Conservation (phyloP, 2,797 vertebrate genomes). For the Centropyge bicolor region DNA sequence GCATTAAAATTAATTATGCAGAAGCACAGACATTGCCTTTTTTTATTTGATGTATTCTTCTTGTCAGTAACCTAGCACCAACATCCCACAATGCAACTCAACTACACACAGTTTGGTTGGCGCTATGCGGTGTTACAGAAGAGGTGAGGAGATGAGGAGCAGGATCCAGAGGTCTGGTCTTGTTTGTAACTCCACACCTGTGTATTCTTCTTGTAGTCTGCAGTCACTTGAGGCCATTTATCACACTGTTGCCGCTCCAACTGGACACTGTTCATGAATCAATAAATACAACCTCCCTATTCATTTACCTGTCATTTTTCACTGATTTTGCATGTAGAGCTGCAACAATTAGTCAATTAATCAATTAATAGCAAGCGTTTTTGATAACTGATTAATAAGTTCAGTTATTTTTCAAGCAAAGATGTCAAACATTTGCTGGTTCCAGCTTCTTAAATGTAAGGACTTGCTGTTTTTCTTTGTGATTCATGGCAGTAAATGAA, state of each 20-base stretch:
- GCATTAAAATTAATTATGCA: neutral
- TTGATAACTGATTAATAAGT: too few species aligned
- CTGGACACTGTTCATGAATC: neutral
- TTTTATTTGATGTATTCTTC: neutral
- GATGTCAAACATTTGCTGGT: too few species aligned
- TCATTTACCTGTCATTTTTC: neutral
- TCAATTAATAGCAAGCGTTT: too few species aligned
- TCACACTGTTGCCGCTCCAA: neutral
- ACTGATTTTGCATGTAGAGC: neutral
- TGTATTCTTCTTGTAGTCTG: neutral
- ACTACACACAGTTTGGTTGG: neutral
- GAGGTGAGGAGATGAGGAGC: neutral
- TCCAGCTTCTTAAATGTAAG: too few species aligned
- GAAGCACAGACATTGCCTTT: neutral
- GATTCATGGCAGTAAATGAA: too few species aligned
- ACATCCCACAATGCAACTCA: neutral
- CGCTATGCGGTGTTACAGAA: neutral
- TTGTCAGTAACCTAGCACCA: neutral
- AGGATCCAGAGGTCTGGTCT: neutral
- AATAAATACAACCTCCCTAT: neutral
- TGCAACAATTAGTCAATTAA: too few species aligned
- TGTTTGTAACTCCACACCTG: constrained; percentile 3
- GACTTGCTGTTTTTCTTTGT: too few species aligned
- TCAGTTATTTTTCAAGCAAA: too few species aligned
- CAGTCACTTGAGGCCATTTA: neutral